phyloP scores from a whole-genome alignment of 2,113 vertebrate genomes.

The Synchiropus splendidus region DNA sequence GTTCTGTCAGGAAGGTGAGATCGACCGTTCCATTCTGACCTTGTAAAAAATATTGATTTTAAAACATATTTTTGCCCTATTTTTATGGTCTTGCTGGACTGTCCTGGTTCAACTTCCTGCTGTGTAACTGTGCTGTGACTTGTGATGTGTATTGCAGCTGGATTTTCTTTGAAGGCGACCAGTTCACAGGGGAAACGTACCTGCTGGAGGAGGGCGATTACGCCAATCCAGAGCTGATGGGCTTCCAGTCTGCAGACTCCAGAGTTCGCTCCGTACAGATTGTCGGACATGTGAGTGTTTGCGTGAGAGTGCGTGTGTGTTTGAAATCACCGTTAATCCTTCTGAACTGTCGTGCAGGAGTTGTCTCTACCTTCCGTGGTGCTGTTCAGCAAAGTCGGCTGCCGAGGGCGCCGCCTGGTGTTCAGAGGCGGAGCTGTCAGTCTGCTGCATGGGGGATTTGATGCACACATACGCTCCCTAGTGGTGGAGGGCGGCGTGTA shows the following conservation, averaged over 20 bases:
- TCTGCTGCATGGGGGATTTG: slow-evolving; percentile 72
- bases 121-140: no score
- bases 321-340: background rate
- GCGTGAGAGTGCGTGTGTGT: background rate
- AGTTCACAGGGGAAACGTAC: slow-evolving; percentile 81
- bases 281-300: slow-evolving; percentile 71
- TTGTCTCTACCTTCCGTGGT: slow-evolving; percentile 80
- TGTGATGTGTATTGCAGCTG: slow-evolving; percentile 66
- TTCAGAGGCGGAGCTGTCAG: slow-evolving; percentile 68
- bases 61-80: no score
- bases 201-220: slow-evolving; percentile 90
- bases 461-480: slow-evolving; percentile 72
- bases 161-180: slow-evolving; percentile 76
- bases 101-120: no score
- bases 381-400: slow-evolving; percentile 77
- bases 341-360: slow-evolving; percentile 64
- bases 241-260: slow-evolving; percentile 64
- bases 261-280: slow-evolving; percentile 75
- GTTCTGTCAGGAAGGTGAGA: slow-evolving; percentile 81
- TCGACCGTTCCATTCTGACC: no score
- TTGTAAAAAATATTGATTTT: no score
- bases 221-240: slow-evolving; percentile 72
- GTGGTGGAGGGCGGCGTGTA: slow-evolving; percentile 84
- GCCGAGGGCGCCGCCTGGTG: slow-evolving; percentile 76
- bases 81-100: no score